Conservation (phyloP, 2,888 invertebrate genomes). For the Petrolisthes cinctipes region DNA sequence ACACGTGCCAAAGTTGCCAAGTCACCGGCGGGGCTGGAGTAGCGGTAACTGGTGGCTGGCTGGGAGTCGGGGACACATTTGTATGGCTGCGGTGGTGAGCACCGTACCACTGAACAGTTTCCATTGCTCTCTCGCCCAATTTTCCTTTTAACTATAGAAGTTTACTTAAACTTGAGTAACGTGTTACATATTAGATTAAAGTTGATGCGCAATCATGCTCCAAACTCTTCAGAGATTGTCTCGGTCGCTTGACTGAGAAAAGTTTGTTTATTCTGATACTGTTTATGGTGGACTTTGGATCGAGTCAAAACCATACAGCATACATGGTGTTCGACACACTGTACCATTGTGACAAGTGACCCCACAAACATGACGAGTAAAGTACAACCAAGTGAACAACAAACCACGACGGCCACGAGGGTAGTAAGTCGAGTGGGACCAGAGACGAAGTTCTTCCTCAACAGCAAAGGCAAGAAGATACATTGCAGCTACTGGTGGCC, state of each 20-base stretch:
- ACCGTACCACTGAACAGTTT: not conserved
- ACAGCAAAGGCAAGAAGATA: conserved; percentile 34
- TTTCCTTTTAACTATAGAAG: too few species aligned
- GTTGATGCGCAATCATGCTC: too few species aligned
- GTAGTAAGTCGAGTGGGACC: conserved; percentile 46
- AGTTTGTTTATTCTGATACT: too few species aligned
- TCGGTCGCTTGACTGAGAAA: too few species aligned
- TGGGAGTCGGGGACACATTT: not conserved
- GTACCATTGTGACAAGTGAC: too few species aligned
- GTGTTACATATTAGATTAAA: too few species aligned
- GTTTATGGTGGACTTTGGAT: too few species aligned
- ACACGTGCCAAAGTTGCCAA: not conserved
- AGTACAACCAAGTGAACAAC: conserved; percentile 39
- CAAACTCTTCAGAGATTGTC: too few species aligned
- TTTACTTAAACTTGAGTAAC: too few species aligned
- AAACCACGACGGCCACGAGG: conserved; percentile 18
- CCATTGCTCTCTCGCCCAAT: too few species aligned
- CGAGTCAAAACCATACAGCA: too few species aligned
- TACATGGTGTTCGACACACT: too few species aligned
- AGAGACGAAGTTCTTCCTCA: conserved; percentile 42
- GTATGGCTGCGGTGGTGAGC: not conserved
- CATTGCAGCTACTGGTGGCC: conserved; percentile 54
- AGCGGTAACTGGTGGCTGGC: not conserved
- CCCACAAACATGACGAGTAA: conserved; percentile 40
- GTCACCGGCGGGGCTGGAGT: not conserved